Base-by-base conservation (phyloP, 2,888 invertebrate species). In the Eristalis arbustorum region DNA sequence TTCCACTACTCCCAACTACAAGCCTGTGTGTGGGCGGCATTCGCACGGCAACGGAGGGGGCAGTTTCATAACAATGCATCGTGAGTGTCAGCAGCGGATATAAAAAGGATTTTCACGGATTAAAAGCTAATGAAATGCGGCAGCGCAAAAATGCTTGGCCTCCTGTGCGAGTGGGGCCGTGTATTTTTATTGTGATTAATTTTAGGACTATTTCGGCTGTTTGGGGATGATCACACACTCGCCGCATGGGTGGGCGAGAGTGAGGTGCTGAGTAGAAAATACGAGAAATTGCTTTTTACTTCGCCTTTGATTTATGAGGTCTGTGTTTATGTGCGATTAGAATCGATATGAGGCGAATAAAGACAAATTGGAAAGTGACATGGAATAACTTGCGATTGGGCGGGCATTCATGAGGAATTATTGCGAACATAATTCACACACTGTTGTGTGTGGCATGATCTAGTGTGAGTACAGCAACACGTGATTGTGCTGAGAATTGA, bases 71-170 rank as follows among this genome's bases (percentile, higher is more conserved):
- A 78, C 72, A 79, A 87, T 87, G 87, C 87, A 87, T 82, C 79
- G 78, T 75, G 82, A 72, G 74, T 89, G 90, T 90, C 90, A 89
- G 89, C 89, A 89, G 84, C 89, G 89, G 90, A 89, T 90, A 89
- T 89, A 89, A 89, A 90, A 89, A 88, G 90, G 89, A 90, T 90
- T 90, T 90, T 89, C 89, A 84, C 89, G 89, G 89, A 90, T 90
- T 90, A 89, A 89, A 89, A 89, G 89, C 88, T 90, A 90, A 90
- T 90, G 89, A 90, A 90, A 90, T 89, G 75, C 74, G 71, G 63
- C 77, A 78, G 66, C 62, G 34, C 76, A 73, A 68, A 85, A 80
- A 81, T 74, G 68, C 71, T 66, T 40, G 49, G 11, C 66, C 80
- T 42, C 42, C 23, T 77, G 63, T 62, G 62, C 67, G 62, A 37